Conservation (phyloP, 2,797 vertebrate genomes). For the Spizella passerina region DNA sequence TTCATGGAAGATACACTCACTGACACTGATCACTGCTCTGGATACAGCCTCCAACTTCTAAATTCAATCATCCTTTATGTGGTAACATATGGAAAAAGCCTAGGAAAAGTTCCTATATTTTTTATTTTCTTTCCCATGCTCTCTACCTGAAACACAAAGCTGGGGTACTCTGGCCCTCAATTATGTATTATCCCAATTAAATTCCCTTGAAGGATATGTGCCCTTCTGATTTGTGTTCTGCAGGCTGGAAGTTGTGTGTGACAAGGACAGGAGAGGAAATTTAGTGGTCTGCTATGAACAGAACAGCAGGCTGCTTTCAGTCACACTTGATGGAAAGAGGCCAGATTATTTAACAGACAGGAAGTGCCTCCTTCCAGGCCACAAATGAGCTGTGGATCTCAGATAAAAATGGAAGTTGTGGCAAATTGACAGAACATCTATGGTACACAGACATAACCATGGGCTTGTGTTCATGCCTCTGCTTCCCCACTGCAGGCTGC, state of each 20-base stretch:
- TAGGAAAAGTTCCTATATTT: neutral
- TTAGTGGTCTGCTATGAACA: neutral
- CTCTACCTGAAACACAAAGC: neutral
- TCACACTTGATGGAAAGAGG: neutral
- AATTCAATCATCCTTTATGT: neutral
- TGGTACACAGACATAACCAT: neutral
- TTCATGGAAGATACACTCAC: neutral
- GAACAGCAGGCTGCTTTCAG: neutral
- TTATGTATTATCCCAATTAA: neutral
- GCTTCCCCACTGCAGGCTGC: neutral
- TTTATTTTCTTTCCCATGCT: neutral
- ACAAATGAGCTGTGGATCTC: neutral
- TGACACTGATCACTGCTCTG: neutral
- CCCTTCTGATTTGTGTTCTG: neutral
- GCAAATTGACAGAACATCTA: neutral
- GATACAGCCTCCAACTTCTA: neutral
- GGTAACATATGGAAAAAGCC: neutral
- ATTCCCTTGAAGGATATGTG: neutral
- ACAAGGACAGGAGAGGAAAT: neutral
- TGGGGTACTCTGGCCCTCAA: neutral
- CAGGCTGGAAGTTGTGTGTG: rapidly evolving
- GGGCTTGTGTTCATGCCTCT: rapidly evolving
- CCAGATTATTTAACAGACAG: neutral
- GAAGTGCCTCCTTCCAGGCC: neutral
- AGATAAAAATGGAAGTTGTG: neutral